Evolutionary conservation across 2,888 invertebrate species (phyloP).

Genomic region (Leptopilina myrica): DNA sequence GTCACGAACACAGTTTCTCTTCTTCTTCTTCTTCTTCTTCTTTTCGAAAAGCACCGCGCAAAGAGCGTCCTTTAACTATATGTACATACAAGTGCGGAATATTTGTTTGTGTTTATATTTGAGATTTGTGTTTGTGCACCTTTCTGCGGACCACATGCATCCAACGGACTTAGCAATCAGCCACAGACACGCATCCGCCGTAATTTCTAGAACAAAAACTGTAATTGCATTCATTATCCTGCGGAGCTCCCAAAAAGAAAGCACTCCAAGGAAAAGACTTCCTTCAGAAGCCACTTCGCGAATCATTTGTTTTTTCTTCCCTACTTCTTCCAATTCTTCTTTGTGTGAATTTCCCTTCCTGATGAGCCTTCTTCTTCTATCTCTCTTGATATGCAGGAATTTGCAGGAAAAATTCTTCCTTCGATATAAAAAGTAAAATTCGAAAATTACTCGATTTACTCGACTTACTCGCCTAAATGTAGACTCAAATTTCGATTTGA

Average conservation of each 20-base stretch:
- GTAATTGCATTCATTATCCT: constrained; percentile 73
- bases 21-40: background rate
- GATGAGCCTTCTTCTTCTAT: too few relatives aligned
- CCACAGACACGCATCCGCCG: constrained; percentile 68
- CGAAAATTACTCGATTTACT: too few relatives aligned
- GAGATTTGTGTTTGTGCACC: background rate
- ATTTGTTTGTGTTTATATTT: background rate
- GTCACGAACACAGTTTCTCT: constrained; percentile 6
- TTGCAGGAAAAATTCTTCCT: too few relatives aligned
- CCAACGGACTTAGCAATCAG: constrained; percentile 67
- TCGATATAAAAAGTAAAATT: too few relatives aligned
- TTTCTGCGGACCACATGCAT: constrained; percentile 15
- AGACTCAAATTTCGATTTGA: too few relatives aligned
- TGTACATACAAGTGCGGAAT: background rate
- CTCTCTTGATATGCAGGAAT: too few relatives aligned
- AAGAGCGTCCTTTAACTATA: background rate
- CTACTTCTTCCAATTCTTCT: constrained; percentile 5
- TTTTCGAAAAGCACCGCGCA: constrained; percentile 37
- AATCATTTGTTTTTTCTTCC: background rate
- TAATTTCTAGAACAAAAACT: constrained; percentile 73
- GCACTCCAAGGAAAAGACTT: constrained; percentile 50
- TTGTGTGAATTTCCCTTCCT: background rate
- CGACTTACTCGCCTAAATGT: too few relatives aligned
- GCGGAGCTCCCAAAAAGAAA: constrained; percentile 66
- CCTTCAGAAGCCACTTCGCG: background rate